Percentiles rank a stretch among this genome's conserved stretches.
These are phyloP conservation scores for Oriolus oriolus DNA, from an alignment of 2,113 vertebrate genomes.

Conservation along the genomic window DNA sequence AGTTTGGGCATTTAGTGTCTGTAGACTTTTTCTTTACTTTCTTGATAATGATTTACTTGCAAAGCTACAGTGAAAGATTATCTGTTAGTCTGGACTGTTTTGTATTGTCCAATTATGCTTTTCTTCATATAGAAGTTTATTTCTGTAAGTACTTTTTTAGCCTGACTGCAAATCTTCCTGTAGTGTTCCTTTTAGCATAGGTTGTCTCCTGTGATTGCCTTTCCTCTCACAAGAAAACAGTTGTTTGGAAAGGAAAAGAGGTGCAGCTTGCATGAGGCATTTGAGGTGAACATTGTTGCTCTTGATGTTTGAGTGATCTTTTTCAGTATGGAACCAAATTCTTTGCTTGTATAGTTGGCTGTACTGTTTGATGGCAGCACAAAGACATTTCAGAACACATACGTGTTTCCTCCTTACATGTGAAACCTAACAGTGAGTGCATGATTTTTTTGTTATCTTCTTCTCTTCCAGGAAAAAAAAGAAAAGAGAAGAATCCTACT, in stretches of 20 bases:
- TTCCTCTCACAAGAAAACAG: background rate
- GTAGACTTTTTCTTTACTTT: background rate
- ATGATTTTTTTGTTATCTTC: background rate
- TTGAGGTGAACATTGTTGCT: background rate
- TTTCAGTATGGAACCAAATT: background rate
- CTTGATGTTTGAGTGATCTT: background rate
- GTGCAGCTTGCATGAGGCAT: background rate
- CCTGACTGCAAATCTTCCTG: background rate
- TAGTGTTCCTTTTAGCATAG: background rate
- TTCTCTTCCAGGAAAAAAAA: background rate
- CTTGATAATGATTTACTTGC: constrained; percentile 20
- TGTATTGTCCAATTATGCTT: background rate
- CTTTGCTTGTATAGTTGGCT: background rate
- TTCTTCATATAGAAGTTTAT: background rate
- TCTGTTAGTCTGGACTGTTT: background rate
- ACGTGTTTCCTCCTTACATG: background rate
- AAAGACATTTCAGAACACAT: background rate
- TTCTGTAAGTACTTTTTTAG: background rate
- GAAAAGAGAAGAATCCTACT: background rate
- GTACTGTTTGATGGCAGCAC: background rate
- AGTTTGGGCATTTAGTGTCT: background rate
- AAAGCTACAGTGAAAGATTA: background rate
- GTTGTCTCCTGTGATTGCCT: background rate
- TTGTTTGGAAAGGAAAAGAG: background rate
- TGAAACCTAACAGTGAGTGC: background rate